These are phyloP conservation scores for Drosophila formosana DNA, from an alignment of 2,888 invertebrate genomes.

Conservation along the genomic window DNA sequence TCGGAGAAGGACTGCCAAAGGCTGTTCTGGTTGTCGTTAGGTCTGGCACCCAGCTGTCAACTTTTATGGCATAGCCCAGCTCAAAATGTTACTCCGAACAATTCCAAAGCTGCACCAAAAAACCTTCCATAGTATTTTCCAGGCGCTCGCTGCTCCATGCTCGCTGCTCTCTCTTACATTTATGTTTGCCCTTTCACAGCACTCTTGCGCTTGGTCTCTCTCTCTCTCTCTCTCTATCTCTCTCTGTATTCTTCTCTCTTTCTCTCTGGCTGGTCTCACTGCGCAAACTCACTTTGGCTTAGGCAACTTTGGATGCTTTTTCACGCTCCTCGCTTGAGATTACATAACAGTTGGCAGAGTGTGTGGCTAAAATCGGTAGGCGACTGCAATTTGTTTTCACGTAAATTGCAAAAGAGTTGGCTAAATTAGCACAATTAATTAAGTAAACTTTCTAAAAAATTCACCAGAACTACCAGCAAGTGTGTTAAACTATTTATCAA, in stretches of 20 bases:
- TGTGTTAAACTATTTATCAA: conserved; percentile 13
- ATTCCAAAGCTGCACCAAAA: conserved; percentile 52
- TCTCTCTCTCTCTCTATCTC: conserved; percentile 10
- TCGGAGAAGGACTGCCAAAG: conserved; percentile 10
- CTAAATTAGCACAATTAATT: conserved; percentile 45
- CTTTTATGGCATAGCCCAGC: conserved; percentile 39
- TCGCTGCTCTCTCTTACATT: neutral
- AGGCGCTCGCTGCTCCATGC: conserved; percentile 16
- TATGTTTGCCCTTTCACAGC: neutral
- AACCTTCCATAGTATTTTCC: conserved; percentile 52
- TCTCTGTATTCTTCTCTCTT: neutral
- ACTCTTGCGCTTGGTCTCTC: conserved; percentile 4
- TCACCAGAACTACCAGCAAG: conserved; percentile 25
- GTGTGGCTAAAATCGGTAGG: conserved; percentile 67
- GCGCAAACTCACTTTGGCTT: conserved; percentile 59
- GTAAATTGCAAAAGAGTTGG: conserved; percentile 50
- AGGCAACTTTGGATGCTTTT: conserved; percentile 63
- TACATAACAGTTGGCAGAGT: conserved; percentile 83
- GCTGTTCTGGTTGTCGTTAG: conserved; percentile 47
- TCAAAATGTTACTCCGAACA: conserved; percentile 35
- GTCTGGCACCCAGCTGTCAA: conserved; percentile 75
- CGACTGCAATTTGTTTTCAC: conserved; percentile 64
- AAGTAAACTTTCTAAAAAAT: conserved; percentile 43
- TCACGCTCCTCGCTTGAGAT: conserved; percentile 67
- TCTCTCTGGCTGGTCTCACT: conserved; percentile 21